Conservation (phyloP, 2,888 invertebrate species). For the Oxytorus armatus region DNA sequence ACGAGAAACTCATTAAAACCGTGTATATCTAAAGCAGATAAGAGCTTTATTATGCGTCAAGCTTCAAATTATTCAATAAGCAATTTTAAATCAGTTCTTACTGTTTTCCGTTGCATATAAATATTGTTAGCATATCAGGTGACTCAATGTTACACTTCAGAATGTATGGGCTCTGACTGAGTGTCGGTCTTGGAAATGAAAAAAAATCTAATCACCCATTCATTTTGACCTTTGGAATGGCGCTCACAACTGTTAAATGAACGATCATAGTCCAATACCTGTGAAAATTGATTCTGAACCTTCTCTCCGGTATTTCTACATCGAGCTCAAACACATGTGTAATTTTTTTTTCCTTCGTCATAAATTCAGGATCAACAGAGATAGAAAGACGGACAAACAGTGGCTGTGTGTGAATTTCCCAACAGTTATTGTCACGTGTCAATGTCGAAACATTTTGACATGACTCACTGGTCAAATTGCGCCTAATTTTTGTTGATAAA, state of each 20-base stretch:
- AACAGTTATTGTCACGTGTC: no score
- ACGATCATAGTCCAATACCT: constrained; percentile 13
- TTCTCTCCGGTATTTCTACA: not conserved
- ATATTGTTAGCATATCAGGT: not conserved
- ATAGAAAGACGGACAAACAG: not conserved
- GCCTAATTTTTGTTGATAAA: no score
- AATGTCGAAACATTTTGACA: no score
- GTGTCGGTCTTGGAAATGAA: not conserved
- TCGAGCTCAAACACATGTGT: not conserved
- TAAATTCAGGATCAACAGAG: not conserved
- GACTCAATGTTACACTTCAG: not conserved
- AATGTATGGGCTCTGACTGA: not conserved
- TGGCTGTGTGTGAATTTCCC: no score
- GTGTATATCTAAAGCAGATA: no score
- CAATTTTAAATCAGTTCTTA: no score
- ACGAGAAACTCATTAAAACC: no score
- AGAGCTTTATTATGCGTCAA: no score
- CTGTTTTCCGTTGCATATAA: no score
- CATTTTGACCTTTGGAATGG: constrained; percentile 41
- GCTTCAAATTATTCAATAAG: no score
- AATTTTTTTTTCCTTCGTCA: no score
- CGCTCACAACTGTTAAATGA: not conserved
- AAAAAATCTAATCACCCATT: not conserved
- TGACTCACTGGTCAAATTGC: no score
- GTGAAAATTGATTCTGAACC: constrained; percentile 17